Evolutionary conservation across 2,888 invertebrate genomes (phyloP).

Genomic region (Spatulosminthurus flaviceps): DNA sequence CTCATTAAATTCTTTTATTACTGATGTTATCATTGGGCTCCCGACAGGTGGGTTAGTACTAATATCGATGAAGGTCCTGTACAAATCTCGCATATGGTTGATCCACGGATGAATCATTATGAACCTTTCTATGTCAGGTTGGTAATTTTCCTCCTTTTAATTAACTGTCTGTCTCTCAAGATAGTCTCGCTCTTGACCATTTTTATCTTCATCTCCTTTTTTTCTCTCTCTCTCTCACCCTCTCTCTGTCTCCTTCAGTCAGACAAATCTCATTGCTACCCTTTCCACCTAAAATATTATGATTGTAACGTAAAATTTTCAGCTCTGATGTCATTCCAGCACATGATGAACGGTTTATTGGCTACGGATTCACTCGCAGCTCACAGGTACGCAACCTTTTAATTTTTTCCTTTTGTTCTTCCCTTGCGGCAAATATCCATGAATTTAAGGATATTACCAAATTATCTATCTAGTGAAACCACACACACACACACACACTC

Average conservation of each 20-base stretch:
- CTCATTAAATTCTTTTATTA: conserved; percentile 11
- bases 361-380: conserved; percentile 91
- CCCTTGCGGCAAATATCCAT: conserved; percentile 17
- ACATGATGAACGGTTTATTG: conserved; percentile 88
- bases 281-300: not conserved
- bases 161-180: not conserved
- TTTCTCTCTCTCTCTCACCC: not conserved
- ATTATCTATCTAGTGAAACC: not conserved
- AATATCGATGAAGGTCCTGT: conserved; percentile 73
- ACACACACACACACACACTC: not conserved
- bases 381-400: conserved; percentile 76
- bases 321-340: conserved; percentile 77
- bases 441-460: conserved; percentile 25
- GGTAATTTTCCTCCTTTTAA: conserved; percentile 1
- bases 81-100: conserved; percentile 82
- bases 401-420: conserved; percentile 12
- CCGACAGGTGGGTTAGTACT: conserved; percentile 72
- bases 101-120: conserved; percentile 71
- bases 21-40: conserved; percentile 28
- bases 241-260: no score
- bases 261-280: not conserved
- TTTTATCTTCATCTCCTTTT: not conserved
- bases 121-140: conserved; percentile 89
- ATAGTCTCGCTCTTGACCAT: conserved; percentile 16
- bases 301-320: conserved; percentile 61